Conservation (phyloP, 2,797 vertebrate species). For the Smutsia temminckii region DNA sequence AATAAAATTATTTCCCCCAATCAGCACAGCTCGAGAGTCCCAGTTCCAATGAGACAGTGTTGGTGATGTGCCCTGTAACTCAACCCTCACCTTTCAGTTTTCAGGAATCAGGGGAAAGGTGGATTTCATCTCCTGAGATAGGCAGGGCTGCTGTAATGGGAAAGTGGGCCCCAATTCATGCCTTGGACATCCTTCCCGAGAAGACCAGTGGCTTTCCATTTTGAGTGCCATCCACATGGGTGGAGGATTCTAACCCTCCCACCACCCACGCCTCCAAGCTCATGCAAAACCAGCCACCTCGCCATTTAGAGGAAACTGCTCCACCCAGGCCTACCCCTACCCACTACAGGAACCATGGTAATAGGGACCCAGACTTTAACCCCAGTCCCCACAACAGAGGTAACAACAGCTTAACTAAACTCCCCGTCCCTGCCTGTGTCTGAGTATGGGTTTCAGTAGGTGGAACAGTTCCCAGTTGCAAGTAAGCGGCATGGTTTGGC, state of each 20-base stretch:
- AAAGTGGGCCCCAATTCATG: accelerated
- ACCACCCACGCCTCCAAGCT: neutral
- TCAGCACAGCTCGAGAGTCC: neutral
- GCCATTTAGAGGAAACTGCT: no score
- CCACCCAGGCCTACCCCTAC: neutral
- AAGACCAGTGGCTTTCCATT: neutral
- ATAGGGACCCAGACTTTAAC: neutral
- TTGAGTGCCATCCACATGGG: no score
- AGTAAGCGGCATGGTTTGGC: no score
- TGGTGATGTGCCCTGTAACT: neutral
- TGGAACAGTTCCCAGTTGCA: neutral
- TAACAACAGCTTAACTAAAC: neutral
- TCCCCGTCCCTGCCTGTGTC: accelerated
- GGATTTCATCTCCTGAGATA: constrained; percentile 59
- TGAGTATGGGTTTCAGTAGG: neutral
- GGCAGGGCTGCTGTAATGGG: neutral
- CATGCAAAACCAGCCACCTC: neutral
- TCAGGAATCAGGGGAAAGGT: constrained; percentile 18
- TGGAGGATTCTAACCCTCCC: accelerated
- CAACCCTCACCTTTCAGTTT: neutral
- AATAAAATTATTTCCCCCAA: neutral
- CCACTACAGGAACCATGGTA: neutral
- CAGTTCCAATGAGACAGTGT: neutral
- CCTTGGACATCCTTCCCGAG: neutral
- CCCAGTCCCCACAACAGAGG: accelerated